phyloP scores from a whole-genome alignment of 37 sponge, comb jelly and placozoan genomes.

The Halichondria panicea region DNA sequence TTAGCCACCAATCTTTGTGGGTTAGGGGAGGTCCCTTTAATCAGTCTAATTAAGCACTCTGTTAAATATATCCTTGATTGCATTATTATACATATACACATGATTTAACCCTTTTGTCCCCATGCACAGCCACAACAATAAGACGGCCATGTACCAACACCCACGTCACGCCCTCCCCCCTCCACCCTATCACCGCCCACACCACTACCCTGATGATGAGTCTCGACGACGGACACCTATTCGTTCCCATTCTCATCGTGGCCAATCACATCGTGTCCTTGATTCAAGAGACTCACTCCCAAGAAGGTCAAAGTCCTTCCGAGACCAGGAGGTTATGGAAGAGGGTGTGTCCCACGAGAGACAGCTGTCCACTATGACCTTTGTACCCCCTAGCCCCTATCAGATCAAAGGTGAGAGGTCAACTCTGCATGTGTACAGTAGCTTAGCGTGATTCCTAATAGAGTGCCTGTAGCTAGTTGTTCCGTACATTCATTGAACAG shows the following conservation, averaged over 20 bases:
- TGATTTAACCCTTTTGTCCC: no score
- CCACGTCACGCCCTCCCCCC: slow-evolving; percentile 55
- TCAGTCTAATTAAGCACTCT: no score
- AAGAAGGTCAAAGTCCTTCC: slow-evolving; percentile 72
- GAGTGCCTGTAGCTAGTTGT: no score
- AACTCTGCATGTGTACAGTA: no score
- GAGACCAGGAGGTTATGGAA: slow-evolving; percentile 38
- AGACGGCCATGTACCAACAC: slow-evolving; percentile 82
- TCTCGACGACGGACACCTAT: slow-evolving; percentile 31
- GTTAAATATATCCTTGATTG: neutral
- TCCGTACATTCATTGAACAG: no score
- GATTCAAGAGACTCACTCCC: slow-evolving; percentile 67
- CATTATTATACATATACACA: neutral
- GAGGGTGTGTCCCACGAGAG: slow-evolving; percentile 41
- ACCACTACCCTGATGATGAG: slow-evolving; percentile 23
- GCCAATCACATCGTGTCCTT: slow-evolving; percentile 49
- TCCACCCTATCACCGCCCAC: slow-evolving; percentile 44
- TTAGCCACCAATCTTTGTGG: no score
- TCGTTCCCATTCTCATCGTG: slow-evolving; percentile 74
- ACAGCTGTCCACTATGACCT: slow-evolving; percentile 80
- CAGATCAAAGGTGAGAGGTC: slow-evolving; percentile 75
- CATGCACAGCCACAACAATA: slow-evolving; percentile 67
- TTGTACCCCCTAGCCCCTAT: slow-evolving; percentile 80
- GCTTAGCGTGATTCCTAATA: no score
- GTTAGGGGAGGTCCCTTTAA: no score